Evolutionary conservation across 1,140 invertebrate genomes (phyloP).

Genomic region (Scaptomyza hsui): DNA sequence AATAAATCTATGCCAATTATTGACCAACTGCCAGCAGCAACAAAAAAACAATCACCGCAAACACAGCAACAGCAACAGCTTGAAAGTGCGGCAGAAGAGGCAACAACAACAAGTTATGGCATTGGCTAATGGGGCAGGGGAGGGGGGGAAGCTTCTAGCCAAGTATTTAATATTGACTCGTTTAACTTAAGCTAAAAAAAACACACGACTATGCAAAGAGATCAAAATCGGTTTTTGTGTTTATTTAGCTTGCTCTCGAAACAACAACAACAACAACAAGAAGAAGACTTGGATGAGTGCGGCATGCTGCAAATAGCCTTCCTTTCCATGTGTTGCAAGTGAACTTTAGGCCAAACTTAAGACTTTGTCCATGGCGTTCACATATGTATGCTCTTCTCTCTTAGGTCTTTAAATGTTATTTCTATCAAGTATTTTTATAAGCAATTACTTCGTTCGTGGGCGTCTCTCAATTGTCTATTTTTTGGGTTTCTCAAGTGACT

Average conservation of each 20-base stretch:
- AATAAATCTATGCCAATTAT: conserved; percentile 83
- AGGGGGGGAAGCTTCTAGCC: not conserved
- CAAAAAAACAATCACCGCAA: conserved; percentile 28
- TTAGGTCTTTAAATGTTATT: conserved; percentile 64
- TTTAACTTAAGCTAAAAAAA: not conserved
- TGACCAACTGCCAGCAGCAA: conserved; percentile 76
- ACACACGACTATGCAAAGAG: not conserved
- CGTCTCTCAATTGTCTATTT: conserved; percentile 62
- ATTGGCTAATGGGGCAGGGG: conserved; percentile 56
- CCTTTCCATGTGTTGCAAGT: conserved; percentile 71
- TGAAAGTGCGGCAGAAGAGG: conserved; percentile 65
- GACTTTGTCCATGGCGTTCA: conserved; percentile 52
- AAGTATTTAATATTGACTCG: conserved; percentile 3
- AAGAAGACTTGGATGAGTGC: conserved; percentile 45
- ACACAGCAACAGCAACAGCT: too few relatives aligned
- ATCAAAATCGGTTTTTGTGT: not conserved
- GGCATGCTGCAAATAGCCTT: conserved; percentile 70
- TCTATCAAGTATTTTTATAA: conserved; percentile 78
- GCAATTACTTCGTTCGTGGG: conserved; percentile 71
- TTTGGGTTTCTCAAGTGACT: conserved; percentile 43
- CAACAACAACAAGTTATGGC: conserved; percentile 37
- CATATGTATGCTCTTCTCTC: conserved; percentile 11
- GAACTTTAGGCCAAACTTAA: conserved; percentile 21
- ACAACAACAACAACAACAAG: conserved; percentile 36
- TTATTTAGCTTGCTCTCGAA: conserved; percentile 36